These are phyloP conservation scores for Poeciliopsis infans DNA, from an alignment of 2,797 vertebrate species.

Conservation along the genomic window DNA sequence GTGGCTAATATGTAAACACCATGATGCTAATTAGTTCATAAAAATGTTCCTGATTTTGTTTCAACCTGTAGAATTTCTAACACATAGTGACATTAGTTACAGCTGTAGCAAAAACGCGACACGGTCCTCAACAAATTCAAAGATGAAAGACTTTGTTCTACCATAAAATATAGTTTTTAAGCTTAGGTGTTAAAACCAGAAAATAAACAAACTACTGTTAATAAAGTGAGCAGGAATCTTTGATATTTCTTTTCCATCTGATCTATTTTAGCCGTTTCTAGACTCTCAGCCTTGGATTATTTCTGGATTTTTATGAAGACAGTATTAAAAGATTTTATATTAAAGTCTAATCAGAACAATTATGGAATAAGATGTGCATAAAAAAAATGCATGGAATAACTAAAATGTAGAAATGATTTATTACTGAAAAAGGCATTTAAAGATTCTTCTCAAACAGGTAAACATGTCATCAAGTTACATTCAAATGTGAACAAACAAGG, in stretches of 20 bases:
- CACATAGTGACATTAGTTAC: background rate
- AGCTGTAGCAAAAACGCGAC: background rate
- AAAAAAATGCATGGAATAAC: background rate
- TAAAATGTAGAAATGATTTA: slow-evolving; percentile 72
- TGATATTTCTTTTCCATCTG: background rate
- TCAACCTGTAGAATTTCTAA: background rate
- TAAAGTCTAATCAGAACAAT: background rate
- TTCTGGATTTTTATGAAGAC: background rate
- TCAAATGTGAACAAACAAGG: slow-evolving; percentile 44
- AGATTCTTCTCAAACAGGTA: slow-evolving; percentile 65
- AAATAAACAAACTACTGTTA: background rate
- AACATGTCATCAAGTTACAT: slow-evolving; percentile 67
- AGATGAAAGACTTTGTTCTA: background rate
- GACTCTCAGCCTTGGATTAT: background rate
- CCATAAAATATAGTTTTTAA: background rate
- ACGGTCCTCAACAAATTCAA: background rate
- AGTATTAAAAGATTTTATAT: too few species aligned
- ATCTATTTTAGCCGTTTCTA: background rate
- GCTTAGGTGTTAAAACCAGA: background rate
- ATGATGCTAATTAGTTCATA: background rate
- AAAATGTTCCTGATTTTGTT: background rate
- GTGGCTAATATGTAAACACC: background rate
- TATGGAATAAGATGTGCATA: background rate
- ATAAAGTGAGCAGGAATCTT: background rate
- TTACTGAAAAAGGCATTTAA: slow-evolving; percentile 67